These are phyloP conservation scores for Upupa epops DNA, from an alignment of 2,113 vertebrate genomes.

Conservation along the genomic window DNA sequence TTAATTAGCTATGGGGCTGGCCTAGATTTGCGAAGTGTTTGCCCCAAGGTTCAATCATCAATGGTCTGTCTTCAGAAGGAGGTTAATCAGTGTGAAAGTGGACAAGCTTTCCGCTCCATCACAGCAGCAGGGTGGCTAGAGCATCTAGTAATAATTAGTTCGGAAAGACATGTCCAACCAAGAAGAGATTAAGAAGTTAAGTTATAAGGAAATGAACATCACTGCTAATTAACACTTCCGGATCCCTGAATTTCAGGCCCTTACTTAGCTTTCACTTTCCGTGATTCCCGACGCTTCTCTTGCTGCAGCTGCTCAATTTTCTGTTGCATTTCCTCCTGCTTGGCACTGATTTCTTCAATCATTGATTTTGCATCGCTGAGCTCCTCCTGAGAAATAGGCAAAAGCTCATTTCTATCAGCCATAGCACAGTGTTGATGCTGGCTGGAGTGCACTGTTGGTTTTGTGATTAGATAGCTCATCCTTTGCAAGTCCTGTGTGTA, in stretches of 20 bases:
- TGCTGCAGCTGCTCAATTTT: slow-evolving; percentile 86
- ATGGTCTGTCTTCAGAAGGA: background rate
- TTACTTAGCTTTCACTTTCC: slow-evolving; percentile 84
- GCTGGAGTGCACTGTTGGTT: background rate
- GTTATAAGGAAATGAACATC: background rate
- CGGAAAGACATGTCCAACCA: background rate
- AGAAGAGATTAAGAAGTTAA: background rate
- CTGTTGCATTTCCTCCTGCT: slow-evolving; percentile 89
- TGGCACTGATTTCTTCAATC: slow-evolving; percentile 87
- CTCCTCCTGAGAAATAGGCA: slow-evolving; percentile 83
- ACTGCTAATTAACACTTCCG: background rate
- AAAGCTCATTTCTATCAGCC: background rate
- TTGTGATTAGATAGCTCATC: background rate
- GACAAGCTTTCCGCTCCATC: background rate
- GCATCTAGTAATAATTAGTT: background rate
- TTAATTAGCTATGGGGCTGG: slow-evolving; percentile 38
- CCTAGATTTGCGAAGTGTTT: slow-evolving; percentile 22
- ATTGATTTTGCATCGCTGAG: slow-evolving; percentile 86
- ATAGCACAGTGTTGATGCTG: background rate
- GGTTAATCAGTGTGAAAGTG: background rate
- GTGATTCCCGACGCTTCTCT: slow-evolving; percentile 80
- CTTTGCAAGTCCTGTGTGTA: background rate
- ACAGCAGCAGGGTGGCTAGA: background rate
- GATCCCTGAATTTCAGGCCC: background rate
- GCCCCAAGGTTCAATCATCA: background rate